Percentiles rank a stretch among this genome's conserved stretches.
Evolutionary conservation across 1,140 invertebrate genomes (phyloP).

Genomic region (Brachionus koreanus): DNA sequence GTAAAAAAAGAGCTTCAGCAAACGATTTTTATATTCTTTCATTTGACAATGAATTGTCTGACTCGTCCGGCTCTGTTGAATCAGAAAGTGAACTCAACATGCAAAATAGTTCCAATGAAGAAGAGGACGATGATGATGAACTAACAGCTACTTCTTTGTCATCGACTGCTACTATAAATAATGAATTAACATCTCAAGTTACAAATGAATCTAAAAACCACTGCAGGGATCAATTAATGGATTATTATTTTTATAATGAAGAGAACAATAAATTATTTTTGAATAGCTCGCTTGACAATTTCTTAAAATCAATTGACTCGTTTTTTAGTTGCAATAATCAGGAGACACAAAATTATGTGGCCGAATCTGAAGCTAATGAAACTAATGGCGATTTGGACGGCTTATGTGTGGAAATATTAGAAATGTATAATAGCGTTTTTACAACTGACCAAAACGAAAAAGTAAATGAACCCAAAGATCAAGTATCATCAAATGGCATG

Average conservation of each 20-base stretch:
- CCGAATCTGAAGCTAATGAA: not conserved
- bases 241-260: conserved; percentile 23
- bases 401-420: not conserved
- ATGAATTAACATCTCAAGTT: not conserved
- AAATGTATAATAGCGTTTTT: not conserved
- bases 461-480: not conserved
- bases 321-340: not conserved
- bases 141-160: conserved; percentile 9
- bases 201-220: not conserved
- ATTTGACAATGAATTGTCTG: conserved; percentile 41
- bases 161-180: conserved; percentile 18
- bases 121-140: conserved; percentile 12
- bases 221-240: not conserved
- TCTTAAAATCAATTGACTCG: conserved; percentile 1
- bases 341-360: not conserved
- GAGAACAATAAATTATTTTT: conserved; percentile 23
- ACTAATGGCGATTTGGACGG: not conserved
- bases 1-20: not conserved
- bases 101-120: not conserved
- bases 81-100: not conserved
- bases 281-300: conserved; percentile 9
- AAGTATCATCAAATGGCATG: not conserved
- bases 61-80: not conserved
- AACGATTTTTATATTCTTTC: conserved; percentile 40
- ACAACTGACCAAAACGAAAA: not conserved